Evolutionary conservation across 2,888 invertebrate genomes (phyloP), one percentile per base, ranked within the genome.

Genomic region (Aspidiotus destructor): DNA sequence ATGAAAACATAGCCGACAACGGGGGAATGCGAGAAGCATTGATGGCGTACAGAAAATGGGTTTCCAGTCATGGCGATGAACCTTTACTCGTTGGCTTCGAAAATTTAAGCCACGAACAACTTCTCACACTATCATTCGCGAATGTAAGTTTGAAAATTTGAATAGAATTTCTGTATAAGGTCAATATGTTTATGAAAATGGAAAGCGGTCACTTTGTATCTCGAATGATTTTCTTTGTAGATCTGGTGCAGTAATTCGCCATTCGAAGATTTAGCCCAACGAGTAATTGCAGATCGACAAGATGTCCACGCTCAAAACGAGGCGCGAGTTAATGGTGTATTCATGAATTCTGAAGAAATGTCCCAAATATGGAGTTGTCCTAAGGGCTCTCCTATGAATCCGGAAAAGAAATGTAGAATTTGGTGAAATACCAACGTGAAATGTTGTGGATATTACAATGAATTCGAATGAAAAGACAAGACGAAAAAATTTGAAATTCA

Each of bases 1-100:
- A 90, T 64, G 92, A 92, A 79, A 92, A 92, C 79, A 92, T 92
- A 70, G 92, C 92, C 0, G 92, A 93, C 79, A 92, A 92, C 78
- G 92, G 92, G 70, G 92, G 92, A 0, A 80, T 92, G 69, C 85
- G 90, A 73, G 87, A 90, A 68, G 88, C 91, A 1, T 87, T 86
- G 73, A 77, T 80, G 74, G 90, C 89, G 0, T 89, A 86, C 80
- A 70, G 69, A 41, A 69, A 71, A 63, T 79, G 77, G 75, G 75
- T 80, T 1, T 72, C 73, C 13, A 76, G 81, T 17, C 76, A 80
- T 67, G 80, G 81, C 10, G 78, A 77, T 60, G 78, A 80, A 71
- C 78, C 77, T 72, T 75, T 81, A 69, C 79, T 86, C 71, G 89
- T 89, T 2, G 89, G 86, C 60, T 79, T 87, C 73, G 82, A 85